phyloP scores from a whole-genome alignment of 2,113 vertebrate species.

The Sclerurus mexicanus region DNA sequence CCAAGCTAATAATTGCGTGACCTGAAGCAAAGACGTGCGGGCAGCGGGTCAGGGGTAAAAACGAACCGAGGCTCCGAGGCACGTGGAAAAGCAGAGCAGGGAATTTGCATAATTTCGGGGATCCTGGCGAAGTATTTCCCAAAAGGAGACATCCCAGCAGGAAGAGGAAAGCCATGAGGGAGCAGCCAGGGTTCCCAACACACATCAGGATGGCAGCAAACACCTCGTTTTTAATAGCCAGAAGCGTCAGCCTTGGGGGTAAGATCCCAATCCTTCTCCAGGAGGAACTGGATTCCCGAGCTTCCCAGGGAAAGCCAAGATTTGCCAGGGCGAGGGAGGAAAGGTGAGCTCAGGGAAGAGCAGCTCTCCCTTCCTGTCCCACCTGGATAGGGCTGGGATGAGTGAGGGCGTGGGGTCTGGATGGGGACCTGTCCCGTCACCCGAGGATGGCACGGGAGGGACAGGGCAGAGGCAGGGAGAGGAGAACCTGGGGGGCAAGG shows the following conservation, averaged over 20 bases:
- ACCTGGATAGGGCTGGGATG: not conserved
- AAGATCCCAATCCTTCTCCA: not conserved
- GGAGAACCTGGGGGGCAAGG: not conserved
- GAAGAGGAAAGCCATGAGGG: not conserved
- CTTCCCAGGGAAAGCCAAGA: not conserved
- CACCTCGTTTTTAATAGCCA: not conserved
- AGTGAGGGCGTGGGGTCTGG: not conserved
- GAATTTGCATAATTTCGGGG: rapidly evolving
- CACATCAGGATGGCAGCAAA: not conserved
- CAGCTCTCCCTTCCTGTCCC: not conserved
- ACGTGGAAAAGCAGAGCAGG: rapidly evolving
- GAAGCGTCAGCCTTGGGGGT: not conserved
- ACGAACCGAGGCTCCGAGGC: not conserved
- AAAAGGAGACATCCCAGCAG: not conserved
- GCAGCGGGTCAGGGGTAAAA: not conserved
- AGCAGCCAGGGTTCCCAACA: not conserved
- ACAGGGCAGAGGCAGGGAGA: not conserved
- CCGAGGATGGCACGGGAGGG: not conserved
- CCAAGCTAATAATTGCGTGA: not conserved
- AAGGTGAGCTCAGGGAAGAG: not conserved
- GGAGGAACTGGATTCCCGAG: not conserved
- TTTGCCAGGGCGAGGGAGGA: not conserved
- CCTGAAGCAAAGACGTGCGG: rapidly evolving
- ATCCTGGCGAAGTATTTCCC: not conserved
- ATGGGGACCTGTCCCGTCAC: not conserved